Evolutionary conservation across 2,797 vertebrate species (phyloP), one percentile per base, ranked within the genome.

Genomic region (Chloroceryle inda): DNA sequence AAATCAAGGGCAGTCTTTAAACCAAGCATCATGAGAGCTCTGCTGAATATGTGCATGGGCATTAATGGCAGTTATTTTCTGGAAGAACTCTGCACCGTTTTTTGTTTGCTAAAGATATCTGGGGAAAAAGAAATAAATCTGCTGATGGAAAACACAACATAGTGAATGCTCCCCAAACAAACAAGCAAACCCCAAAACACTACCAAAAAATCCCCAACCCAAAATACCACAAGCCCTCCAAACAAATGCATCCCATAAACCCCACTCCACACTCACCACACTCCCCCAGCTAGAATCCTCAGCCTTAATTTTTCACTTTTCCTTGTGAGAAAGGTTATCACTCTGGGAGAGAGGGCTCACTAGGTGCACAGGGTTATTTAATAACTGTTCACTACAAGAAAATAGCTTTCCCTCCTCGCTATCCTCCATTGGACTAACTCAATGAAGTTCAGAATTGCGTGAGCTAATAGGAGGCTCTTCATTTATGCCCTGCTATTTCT

Each of bases 371-470:
- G 40, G 68, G 74, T 79, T 87, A 14, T 64, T 58, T 66, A 64
- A 71, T 72, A 92, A 53, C 23, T 91, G 52, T 45, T 95, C 37
- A 45, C 85, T 90, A 74, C 53, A 69, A 85, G 45, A 68, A 88
- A 92, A 73, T 17, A 31, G 37, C 31, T 81, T 89, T 77, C n/a
- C 27, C 12, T 72, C 23, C 42, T 77, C 27, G 22, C 27, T 91
- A 52, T 61, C 26, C 53, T 67, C 37, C 29, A 18, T 23, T 75
- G n/a, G 29, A 52, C 78, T 68, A 67, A 61, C 37, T 81, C 58
- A 52, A 20, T 44, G 49, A 64, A 23, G 23, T 80, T 91, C 45
- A 66, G 10, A 20, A 16, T 29, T 33, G 10, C 44, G n/a, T 9
- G 9, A 63, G 20, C 31, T 80, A 52, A 56, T 64, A 53, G 0